Conservation (phyloP, 1,140 invertebrate genomes). For the Penaeus japonicus region DNA sequence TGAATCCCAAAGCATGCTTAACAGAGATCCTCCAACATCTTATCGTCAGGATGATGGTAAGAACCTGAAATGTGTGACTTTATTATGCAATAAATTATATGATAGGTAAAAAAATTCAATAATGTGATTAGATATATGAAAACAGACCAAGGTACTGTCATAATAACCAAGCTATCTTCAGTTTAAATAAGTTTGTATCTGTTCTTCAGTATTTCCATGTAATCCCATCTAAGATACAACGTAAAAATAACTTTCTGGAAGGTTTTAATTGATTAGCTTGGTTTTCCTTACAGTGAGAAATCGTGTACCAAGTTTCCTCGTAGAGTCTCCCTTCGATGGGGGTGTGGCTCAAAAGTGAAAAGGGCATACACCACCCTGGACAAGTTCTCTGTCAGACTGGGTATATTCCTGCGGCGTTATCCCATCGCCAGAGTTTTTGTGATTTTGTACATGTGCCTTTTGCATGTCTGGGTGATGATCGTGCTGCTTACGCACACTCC, state of each 20-base stretch:
- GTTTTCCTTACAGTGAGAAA: conserved; percentile 48
- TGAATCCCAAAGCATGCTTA: conserved; percentile 59
- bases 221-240: background rate
- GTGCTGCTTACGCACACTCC: conserved; percentile 76
- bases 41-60: conserved; percentile 69
- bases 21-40: conserved; percentile 61
- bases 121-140: no score
- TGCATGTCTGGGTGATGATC: conserved; percentile 77
- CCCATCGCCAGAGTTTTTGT: conserved; percentile 81
- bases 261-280: no score
- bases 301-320: conserved; percentile 75
- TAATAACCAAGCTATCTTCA: no score
- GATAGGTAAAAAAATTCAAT: no score
- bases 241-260: no score
- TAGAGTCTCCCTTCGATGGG: conserved; percentile 80
- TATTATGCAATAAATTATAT: background rate
- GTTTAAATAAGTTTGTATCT: no score
- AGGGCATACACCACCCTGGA: conserved; percentile 80
- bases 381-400: conserved; percentile 78
- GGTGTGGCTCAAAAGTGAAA: conserved; percentile 80
- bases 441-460: conserved; percentile 76
- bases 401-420: conserved; percentile 81
- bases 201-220: no score
- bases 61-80: background rate
- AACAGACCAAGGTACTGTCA: no score